Evolutionary conservation across 35 echinoderm and acorn worm species (phyloP), one percentile per base, ranked within the genome.

Genomic region (Strongylocentrotus purpuratus): DNA sequence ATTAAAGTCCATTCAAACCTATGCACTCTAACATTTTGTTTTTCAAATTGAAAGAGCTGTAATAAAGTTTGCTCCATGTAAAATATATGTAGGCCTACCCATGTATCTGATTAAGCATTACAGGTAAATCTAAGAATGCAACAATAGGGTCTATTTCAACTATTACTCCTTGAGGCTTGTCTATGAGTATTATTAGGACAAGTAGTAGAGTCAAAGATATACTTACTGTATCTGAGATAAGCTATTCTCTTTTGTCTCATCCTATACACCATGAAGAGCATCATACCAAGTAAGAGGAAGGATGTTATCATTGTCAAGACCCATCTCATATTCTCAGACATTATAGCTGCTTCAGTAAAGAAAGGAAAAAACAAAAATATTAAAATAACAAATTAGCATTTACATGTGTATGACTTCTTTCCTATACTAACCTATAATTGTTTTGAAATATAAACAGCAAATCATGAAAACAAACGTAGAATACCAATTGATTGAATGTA

Each of bases 171-270:
- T 41, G 35, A 1, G 35, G 35, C 35, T 41, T 41, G 35, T 3
- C 35, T 41, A 41, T 41, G 35, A 41, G 35, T 41, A 41, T 41
- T 41, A 10, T 41, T 41, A 10, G 52, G 1, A 59, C 52, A 59
- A 59, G 52, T 59, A 59, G 17, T 17, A 59, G 2, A 59, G 17
- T 59, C 50, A 14, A 78, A 78, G 87, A 31, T 31, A 31, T 31
- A 99, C 98, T 95, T 97, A 99, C 98, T 92, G 94, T 97, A 97
- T 96, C 98, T 94, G 28, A 99, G 95, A 25, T 99, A 99, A 22
- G 98, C 98, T 88, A 99, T 96, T 88, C 98, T 96, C 94, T 97
- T 99, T 33, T 99, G 98, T 61, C 98, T 94, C 98, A 99, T 99
- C 20, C 98, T 55, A 70, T 99, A 97, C 8, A 99, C 96, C 98